phyloP scores from a whole-genome alignment of 1,140 invertebrate species.

The Drosophila serrata region DNA sequence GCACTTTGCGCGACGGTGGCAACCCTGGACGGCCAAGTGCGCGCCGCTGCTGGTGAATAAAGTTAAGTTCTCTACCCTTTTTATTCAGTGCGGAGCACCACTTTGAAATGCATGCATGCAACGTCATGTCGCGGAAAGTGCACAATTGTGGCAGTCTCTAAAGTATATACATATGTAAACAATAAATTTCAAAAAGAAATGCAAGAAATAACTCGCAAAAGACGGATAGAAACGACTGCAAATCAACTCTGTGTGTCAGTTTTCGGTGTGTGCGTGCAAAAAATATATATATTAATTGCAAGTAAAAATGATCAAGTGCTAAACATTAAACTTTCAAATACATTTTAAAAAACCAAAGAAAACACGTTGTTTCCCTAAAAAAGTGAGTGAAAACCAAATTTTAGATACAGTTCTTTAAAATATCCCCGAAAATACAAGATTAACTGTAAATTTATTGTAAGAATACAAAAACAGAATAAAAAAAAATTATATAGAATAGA shows the following conservation, averaged over 20 bases:
- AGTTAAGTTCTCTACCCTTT: constrained; percentile 81
- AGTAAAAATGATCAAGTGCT: neutral
- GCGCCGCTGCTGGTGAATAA: constrained; percentile 62
- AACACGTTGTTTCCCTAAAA: too few species aligned
- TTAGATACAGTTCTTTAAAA: too few species aligned
- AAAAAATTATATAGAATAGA: too few species aligned
- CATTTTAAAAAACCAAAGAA: neutral
- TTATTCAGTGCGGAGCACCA: constrained; percentile 77
- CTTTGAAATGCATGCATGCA: constrained; percentile 75
- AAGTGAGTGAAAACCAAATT: neutral
- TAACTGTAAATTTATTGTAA: too few species aligned
- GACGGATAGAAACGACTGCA: neutral
- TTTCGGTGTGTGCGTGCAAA: constrained; percentile 4
- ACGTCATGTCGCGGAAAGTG: constrained; percentile 14
- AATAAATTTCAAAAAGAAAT: neutral
- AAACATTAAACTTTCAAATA: neutral
- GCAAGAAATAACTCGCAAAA: neutral
- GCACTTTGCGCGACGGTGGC: constrained; percentile 52
- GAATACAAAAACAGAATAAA: too few species aligned
- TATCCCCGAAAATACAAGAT: too few species aligned
- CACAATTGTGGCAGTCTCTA: constrained; percentile 7
- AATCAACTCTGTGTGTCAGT: neutral
- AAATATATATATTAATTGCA: neutral
- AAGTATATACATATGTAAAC: constrained; percentile 9
- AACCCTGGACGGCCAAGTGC: constrained; percentile 60